These are phyloP conservation scores for Drosophila murphyi DNA, from an alignment of 1,140 invertebrate genomes.

Conservation along the genomic window DNA sequence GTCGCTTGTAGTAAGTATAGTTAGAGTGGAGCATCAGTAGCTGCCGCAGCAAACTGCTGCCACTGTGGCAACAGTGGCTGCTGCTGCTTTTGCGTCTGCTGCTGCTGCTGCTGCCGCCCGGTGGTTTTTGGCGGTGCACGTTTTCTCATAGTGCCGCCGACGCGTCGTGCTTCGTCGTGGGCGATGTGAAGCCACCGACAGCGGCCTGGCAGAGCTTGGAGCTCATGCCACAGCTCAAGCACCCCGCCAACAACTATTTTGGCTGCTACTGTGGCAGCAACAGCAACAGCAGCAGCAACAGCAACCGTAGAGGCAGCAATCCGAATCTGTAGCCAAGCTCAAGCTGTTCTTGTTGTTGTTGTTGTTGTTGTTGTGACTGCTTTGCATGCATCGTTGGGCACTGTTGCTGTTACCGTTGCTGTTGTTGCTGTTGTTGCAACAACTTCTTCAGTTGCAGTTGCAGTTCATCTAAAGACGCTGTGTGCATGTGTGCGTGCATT, in stretches of 20 bases:
- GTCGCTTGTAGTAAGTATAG: not conserved
- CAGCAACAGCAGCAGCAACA: slow-evolving; percentile 13
- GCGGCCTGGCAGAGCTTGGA: slow-evolving; percentile 16
- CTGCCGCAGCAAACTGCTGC: not conserved
- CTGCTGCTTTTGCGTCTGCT: not conserved
- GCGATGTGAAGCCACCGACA: slow-evolving; percentile 48
- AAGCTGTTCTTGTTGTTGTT: slow-evolving; percentile 36
- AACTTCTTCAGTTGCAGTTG: slow-evolving; percentile 45
- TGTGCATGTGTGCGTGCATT: slow-evolving; percentile 58
- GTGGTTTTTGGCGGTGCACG: slow-evolving; percentile 47
- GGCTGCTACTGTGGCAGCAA: slow-evolving; percentile 75
- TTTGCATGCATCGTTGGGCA: no score
- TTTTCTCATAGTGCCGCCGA: slow-evolving; percentile 52
- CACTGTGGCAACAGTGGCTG: not conserved
- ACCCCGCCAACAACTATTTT: slow-evolving; percentile 65
- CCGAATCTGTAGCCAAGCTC: no score
- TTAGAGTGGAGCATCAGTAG: slow-evolving; percentile 4
- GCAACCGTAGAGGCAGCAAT: not conserved
- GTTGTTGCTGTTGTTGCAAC: slow-evolving; percentile 50
- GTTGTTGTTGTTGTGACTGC: not conserved
- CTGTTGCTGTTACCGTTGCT: slow-evolving; percentile 34
- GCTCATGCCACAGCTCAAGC: not conserved
- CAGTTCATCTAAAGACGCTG: slow-evolving; percentile 51
- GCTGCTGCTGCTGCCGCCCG: slow-evolving; percentile 10
- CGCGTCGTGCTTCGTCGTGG: slow-evolving; percentile 57